Base-by-base conservation (phyloP, 2,797 vertebrate species). In the Microcaecilia unicolor region DNA sequence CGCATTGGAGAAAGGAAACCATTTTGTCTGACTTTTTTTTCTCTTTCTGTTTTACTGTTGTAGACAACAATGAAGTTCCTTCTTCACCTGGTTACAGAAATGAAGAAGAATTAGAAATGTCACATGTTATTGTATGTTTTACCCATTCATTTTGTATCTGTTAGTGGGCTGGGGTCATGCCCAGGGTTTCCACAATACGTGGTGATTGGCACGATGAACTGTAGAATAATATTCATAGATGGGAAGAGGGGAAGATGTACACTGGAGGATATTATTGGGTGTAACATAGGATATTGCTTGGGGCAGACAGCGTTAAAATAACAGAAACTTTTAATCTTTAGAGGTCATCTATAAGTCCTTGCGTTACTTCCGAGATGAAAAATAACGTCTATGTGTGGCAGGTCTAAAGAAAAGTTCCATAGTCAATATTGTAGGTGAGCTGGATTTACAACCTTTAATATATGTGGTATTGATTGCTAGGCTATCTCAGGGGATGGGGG, bases 381-480 rank as follows among this genome's bases (percentile, higher is more conserved):
- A 48, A 32, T 37, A 3, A 5, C 24, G 6, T 18, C 49, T 5
- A n/a, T n/a, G 1, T 0, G 9, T 22, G 37, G 38, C 1, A 22
- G 20, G 15, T 23, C 5, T 6, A 37, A 26, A 37, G n/a, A n/a
- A n/a, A n/a, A n/a, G n/a, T n/a, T 2, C 18, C 42, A 41, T 31
- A 18, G 5, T 14, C 4, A 0, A 2, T 23, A 29, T 16, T 3
- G 4, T 7, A 41, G 32, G 28, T 10, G 19, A 34, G 22, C 5
- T 9, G 25, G 19, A 48, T 57, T 55, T 26, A 32, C 13, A 41
- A 48, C 31, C 3, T 25, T 45, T 29, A 34, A 2, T 5, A 18
- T 39, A 3, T 0, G 35, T 15, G 8, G 27, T 12, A 22, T 48
- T 11, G 25, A 25, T 34, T 2, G 0, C 2, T 0, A 22, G 31